Evolutionary conservation across 1,140 invertebrate genomes (phyloP), one percentile per base, ranked within the genome.

Genomic region (Callitettix versicolor): DNA sequence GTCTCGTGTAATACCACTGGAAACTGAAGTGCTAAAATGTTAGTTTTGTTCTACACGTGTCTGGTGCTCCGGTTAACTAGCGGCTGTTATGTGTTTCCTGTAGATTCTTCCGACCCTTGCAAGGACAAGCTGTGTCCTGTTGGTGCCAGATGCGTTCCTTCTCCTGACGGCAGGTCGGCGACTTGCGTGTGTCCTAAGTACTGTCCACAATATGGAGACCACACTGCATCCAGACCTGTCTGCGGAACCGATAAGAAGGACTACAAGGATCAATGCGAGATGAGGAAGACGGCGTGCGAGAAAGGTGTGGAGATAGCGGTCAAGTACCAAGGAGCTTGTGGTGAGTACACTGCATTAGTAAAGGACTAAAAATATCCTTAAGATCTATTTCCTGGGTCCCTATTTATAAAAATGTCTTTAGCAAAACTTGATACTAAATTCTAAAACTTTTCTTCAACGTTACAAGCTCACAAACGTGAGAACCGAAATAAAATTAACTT

Each of bases 311-410:
- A 88, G 67, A 86, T 95, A 63, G 82, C 79, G n/a, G 79, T 91
- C 63, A 89, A 88, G 67, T 93, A 87, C 70, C 77, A 78, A 54
- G 91, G 91, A 41, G 88, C 87, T 76, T 95, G 91, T 71, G 90
- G 91, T 95, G 70, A 82, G 85, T 80, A 30, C 26, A n/a, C n/a
- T n/a, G n/a, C n/a, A n/a, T n/a, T n/a, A n/a, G n/a, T n/a, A n/a
- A n/a, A n/a, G n/a, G n/a, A n/a, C n/a, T n/a, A n/a, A n/a, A n/a
- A n/a, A n/a, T n/a, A n/a, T n/a, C n/a, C n/a, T n/a, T n/a, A n/a
- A n/a, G n/a, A n/a, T n/a, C n/a, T n/a, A n/a, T n/a, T n/a, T n/a
- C n/a, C n/a, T n/a, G n/a, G n/a, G n/a, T n/a, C n/a, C n/a, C n/a
- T n/a, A n/a, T n/a, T n/a, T n/a, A n/a, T n/a, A n/a, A n/a, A n/a